These are phyloP conservation scores for Trachelus stipa DNA, from an alignment of 2,888 invertebrate genomes.

Conservation along the genomic window DNA sequence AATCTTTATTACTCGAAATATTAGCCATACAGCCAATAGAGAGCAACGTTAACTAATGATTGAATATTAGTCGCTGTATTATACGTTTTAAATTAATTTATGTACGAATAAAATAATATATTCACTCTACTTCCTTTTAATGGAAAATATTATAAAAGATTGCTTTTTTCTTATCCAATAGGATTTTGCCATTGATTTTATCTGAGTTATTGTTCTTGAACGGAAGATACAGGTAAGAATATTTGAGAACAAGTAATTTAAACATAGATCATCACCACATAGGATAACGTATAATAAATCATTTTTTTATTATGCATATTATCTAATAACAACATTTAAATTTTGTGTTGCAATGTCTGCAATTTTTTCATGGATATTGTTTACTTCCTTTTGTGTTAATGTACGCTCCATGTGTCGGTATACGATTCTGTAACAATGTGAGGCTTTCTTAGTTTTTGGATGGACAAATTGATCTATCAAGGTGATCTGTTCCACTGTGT, in stretches of 20 bases:
- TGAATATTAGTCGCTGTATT: constrained; percentile 51
- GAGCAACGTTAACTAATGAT: constrained; percentile 45
- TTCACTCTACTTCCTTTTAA: constrained; percentile 40
- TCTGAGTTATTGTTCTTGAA: background rate
- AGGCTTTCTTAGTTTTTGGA: constrained; percentile 83
- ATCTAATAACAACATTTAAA: constrained; percentile 44
- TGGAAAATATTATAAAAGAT: background rate
- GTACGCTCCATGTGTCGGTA: constrained; percentile 94
- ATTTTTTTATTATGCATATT: constrained; percentile 9
- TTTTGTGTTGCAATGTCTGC: constrained; percentile 69
- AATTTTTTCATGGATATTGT: constrained; percentile 83
- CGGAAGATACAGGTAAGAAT: background rate
- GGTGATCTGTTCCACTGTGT: constrained; percentile 92
- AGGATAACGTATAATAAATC: background rate
- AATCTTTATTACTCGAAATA: constrained; percentile 47
- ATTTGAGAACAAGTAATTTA: background rate
- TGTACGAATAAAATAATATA: constrained; percentile 56
- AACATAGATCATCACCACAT: background rate
- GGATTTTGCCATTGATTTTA: background rate
- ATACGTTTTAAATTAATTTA: constrained; percentile 58
- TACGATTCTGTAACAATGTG: constrained; percentile 91
- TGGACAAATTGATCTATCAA: constrained; percentile 89
- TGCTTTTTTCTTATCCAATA: background rate
- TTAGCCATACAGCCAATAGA: constrained; percentile 36
- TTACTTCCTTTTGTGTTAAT: constrained; percentile 88